Evolutionary conservation across 1,140 invertebrate species (phyloP), one percentile per base, ranked within the genome.

Genomic region (Galleria mellonella): DNA sequence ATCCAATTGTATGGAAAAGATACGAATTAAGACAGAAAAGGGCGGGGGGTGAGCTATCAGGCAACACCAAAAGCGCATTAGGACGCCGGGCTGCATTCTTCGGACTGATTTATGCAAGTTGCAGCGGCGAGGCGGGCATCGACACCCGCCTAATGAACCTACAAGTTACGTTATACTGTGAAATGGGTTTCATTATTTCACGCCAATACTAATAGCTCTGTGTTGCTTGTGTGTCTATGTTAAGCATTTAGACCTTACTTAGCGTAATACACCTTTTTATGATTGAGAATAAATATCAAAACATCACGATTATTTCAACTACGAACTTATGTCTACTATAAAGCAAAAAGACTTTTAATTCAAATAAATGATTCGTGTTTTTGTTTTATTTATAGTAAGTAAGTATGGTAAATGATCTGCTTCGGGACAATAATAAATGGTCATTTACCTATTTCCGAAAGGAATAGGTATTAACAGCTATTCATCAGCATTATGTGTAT

Each of bases 41-140:
- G 58, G 47, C 28, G 51, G 14, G 53, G 59, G 62, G 47, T 71
- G 63, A 58, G 68, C 61, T 83, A 79, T 82, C 76, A 72, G 61
- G 68, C 62, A 65, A 84, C 81, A 84, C 69, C 73, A 71, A 84
- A 84, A 84, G 75, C 77, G 77, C 81, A 84, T 84, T 84, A 84
- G 75, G 73, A 65, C 75, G 66, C 68, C 63, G 48, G 43, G 55
- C 60, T 55, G 73, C 76, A 83, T 83, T 79, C 72, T 63, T 69
- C 48, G 49, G 59, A 51, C 76, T 83, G 79, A 81, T 83, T 81
- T 81, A 83, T 83, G 74, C 79, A 77, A 76, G 56, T 61, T 66
- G 66, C 68, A 64, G 46, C 68, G 65, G 55, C 62, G 30, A 31
- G 9, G 46, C 66, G 72, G 70, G 43, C 72, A 70, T 73, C 72